These are phyloP conservation scores for Ophion costatus DNA, from an alignment of 2,888 invertebrate species.

Conservation along the genomic window DNA sequence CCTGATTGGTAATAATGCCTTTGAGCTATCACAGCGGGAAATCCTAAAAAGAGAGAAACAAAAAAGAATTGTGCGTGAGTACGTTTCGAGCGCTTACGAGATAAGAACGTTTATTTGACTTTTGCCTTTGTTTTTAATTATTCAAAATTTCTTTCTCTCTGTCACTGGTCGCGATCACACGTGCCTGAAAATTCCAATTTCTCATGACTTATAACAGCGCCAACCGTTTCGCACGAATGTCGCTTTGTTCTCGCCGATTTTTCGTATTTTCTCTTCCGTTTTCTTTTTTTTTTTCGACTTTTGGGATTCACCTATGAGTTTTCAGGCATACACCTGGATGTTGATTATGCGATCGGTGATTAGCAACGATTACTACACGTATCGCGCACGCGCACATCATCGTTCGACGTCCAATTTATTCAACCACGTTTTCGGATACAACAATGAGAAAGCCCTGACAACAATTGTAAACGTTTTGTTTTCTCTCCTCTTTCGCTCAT, in stretches of 20 bases:
- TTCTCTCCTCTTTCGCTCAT: not conserved
- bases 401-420: not conserved
- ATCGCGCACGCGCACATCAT: not conserved
- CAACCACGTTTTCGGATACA: not conserved
- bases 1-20: not conserved
- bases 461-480: not conserved
- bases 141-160: not conserved
- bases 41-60: conserved; percentile 40
- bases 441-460: not conserved
- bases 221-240: not conserved
- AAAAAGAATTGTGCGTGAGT: conserved; percentile 28
- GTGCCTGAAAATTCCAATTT: not conserved
- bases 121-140: not conserved
- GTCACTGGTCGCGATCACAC: not conserved
- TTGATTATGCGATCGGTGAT: not conserved
- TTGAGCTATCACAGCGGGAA: not conserved
- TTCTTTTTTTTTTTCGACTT: too few relatives aligned
- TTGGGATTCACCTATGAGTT: too few relatives aligned
- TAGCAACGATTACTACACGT: not conserved
- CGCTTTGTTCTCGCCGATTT: not conserved
- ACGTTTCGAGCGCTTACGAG: not conserved
- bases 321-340: not conserved
- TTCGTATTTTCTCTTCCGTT: not conserved
- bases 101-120: not conserved
- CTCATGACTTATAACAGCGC: not conserved